phyloP scores from a whole-genome alignment of 2,113 vertebrate species.

The Hoplias malabaricus region DNA sequence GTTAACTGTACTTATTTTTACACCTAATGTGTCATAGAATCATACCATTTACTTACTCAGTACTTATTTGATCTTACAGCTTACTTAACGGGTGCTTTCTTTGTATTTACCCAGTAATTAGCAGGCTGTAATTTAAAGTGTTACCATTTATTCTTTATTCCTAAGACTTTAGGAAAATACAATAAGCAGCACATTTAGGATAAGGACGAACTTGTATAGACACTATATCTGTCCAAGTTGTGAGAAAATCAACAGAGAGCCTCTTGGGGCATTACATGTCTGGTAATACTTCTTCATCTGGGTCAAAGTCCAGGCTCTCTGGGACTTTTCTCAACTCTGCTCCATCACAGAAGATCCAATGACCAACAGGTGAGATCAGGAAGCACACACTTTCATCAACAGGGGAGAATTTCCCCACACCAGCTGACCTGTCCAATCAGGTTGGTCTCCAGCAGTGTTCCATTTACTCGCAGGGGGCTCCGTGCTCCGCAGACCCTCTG shows the following conservation, averaged over 20 bases:
- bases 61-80: too few species aligned
- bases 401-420: background rate
- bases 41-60: too few species aligned
- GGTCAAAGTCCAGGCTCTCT: background rate
- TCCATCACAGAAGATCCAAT: background rate
- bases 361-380: background rate
- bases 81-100: too few species aligned
- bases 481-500: background rate
- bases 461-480: background rate
- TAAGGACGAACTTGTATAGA: too few species aligned
- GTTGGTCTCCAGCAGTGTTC: background rate
- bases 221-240: slow-evolving; percentile 11
- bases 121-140: too few species aligned
- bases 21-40: too few species aligned
- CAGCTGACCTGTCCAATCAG: background rate
- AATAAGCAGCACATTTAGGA: too few species aligned
- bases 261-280: background rate
- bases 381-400: background rate
- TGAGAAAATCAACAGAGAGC: slow-evolving; percentile 10
- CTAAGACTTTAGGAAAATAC: too few species aligned
- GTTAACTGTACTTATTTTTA: too few species aligned
- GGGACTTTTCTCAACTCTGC: background rate
- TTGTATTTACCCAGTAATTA: too few species aligned
- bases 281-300: background rate
- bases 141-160: too few species aligned